phyloP scores from a whole-genome alignment of 1,140 invertebrate genomes.

The Anthonomus grandis region DNA sequence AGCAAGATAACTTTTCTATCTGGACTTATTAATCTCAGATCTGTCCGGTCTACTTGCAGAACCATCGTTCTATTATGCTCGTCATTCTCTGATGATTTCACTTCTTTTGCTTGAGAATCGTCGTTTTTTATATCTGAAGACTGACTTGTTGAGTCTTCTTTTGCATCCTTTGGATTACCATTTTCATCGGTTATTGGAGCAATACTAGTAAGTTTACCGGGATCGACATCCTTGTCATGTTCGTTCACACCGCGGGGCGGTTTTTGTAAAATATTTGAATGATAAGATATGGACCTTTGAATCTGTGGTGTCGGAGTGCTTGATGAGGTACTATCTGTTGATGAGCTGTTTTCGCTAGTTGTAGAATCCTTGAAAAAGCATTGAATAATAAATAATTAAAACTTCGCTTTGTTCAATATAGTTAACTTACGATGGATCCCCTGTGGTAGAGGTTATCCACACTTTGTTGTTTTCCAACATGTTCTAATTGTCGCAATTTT shows the following conservation, averaged over 20 bases:
- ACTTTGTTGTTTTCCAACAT: slow-evolving; percentile 36
- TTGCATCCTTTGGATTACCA: no score
- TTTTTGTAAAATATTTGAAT: slow-evolving; percentile 10
- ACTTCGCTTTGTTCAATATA: neutral
- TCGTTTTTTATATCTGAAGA: neutral
- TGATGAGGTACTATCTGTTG: no score
- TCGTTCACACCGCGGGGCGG: neutral
- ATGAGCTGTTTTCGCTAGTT: slow-evolving; percentile 5
- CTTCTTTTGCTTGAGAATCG: slow-evolving; percentile 9
- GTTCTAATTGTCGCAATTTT: slow-evolving; percentile 28
- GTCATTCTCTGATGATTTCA: slow-evolving; percentile 36
- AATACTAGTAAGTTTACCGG: no score
- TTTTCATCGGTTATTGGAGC: slow-evolving; percentile 4
- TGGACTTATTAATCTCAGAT: slow-evolving; percentile 86
- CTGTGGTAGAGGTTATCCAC: slow-evolving; percentile 36
- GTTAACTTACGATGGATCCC: slow-evolving; percentile 31
- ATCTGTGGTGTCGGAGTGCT: neutral
- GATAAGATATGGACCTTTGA: slow-evolving; percentile 11
- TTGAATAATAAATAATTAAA: neutral
- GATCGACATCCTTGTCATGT: no score
- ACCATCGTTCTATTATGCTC: slow-evolving; percentile 92
- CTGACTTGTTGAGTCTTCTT: no score
- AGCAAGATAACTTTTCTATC: slow-evolving; percentile 87
- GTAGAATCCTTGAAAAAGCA: slow-evolving; percentile 13
- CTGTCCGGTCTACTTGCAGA: slow-evolving; percentile 81